Evolutionary conservation across 2,888 invertebrate species (phyloP).

Genomic region (Rhaphigaster nebulosa): DNA sequence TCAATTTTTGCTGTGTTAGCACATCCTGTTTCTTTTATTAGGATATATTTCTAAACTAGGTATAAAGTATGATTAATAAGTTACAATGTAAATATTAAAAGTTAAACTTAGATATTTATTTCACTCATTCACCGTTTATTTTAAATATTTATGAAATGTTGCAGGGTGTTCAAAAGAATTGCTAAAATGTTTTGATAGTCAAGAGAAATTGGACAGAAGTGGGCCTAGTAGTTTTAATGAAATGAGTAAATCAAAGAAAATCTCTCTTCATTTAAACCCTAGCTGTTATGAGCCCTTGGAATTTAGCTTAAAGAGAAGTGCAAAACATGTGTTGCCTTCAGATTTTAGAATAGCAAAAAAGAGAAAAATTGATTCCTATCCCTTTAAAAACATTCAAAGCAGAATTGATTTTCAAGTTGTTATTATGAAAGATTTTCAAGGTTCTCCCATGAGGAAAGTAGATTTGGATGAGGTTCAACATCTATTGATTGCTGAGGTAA

Average conservation of each 20-base stretch:
- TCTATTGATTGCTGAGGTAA: background rate
- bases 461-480: background rate
- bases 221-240: background rate
- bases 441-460: background rate
- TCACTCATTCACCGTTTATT: background rate
- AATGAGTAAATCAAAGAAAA: background rate
- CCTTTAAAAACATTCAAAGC: background rate
- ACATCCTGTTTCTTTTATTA: too few relatives aligned
- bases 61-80: too few relatives aligned
- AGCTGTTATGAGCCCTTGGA: background rate
- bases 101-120: too few relatives aligned
- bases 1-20: too few relatives aligned
- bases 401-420: background rate
- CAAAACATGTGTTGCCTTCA: background rate
- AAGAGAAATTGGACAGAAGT: background rate
- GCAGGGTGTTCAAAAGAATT: background rate
- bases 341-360: background rate
- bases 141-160: background rate
- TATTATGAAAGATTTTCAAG: conserved; percentile 1
- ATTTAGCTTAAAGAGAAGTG: background rate
- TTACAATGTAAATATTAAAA: too few relatives aligned
- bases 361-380: background rate
- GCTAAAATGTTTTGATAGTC: background rate
- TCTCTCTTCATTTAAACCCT: background rate
- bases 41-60: too few relatives aligned